Conservation (phyloP, 2,113 vertebrate species). For the Gambusia affinis region DNA sequence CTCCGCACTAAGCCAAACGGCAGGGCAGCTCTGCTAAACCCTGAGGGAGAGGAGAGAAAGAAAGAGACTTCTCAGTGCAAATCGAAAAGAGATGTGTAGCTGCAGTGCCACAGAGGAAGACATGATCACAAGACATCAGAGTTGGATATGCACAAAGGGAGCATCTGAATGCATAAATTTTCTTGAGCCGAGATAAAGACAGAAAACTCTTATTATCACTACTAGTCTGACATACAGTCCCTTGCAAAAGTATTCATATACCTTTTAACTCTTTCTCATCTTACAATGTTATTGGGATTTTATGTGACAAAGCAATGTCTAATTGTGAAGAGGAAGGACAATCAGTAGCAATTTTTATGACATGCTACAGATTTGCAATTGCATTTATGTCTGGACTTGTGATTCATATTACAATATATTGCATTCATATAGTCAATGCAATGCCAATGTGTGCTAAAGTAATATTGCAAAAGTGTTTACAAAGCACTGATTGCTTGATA, state of each 20-base stretch:
- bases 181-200: background rate
- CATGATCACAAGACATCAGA: conserved; percentile 25
- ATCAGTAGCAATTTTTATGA: background rate
- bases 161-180: conserved; percentile 5
- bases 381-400: background rate
- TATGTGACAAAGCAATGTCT: background rate
- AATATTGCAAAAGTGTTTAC: background rate
- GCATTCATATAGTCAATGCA: background rate
- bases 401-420: background rate
- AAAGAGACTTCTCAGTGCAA: conserved; percentile 55
- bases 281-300: background rate
- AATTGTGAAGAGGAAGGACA: no score
- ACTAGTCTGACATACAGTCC: conserved; percentile 3
- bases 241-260: background rate
- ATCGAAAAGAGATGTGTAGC: conserved; percentile 48
- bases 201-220: background rate
- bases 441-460: background rate
- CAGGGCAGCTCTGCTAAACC: conserved; percentile 94
- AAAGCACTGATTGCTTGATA: no score
- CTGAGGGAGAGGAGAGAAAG: conserved; percentile 70
- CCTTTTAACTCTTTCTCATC: background rate
- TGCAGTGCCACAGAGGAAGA: conserved; percentile 23
- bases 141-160: conserved; percentile 15
- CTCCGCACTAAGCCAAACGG: conserved; percentile 95
- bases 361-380: background rate